Evolutionary conservation across 2,113 vertebrate genomes (phyloP).

Genomic region (Pheucticus melanocephalus): DNA sequence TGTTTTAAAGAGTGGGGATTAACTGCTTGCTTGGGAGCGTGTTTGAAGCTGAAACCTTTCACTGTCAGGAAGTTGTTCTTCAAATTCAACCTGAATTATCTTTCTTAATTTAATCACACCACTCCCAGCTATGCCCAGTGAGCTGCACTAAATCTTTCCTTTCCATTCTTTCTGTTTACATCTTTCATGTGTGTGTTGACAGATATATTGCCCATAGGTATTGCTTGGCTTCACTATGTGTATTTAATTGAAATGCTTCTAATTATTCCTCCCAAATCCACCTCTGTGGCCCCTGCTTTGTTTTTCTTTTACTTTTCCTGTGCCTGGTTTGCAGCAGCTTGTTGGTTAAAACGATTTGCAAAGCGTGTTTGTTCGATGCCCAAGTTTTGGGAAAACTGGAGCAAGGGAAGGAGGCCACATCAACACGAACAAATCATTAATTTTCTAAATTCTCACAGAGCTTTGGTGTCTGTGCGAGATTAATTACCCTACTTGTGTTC

Average conservation of each 20-base stretch:
- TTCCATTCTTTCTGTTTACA: slow-evolving; percentile 43
- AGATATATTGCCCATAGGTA: slow-evolving; percentile 38
- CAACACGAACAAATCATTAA: background rate
- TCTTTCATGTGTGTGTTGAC: slow-evolving; percentile 48
- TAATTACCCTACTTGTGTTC: background rate
- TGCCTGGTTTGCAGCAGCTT: background rate
- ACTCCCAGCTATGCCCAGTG: slow-evolving; percentile 59
- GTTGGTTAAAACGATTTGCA: background rate
- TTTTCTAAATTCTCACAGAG: background rate
- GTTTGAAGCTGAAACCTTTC: slow-evolving; percentile 54
- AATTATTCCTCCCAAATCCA: slow-evolving; percentile 25
- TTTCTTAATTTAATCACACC: slow-evolving; percentile 54
- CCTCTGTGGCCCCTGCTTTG: background rate
- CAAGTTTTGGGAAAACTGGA: background rate
- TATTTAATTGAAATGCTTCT: slow-evolving; percentile 48
- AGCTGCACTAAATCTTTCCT: slow-evolving; percentile 50
- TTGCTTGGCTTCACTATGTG: slow-evolving; percentile 6
- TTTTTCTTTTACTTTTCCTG: background rate
- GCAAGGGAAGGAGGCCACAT: background rate
- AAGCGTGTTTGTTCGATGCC: rapidly evolving
- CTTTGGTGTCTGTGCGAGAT: background rate
- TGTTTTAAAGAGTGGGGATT: slow-evolving; percentile 40
- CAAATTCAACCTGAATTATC: slow-evolving; percentile 48
- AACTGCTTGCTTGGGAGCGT: slow-evolving; percentile 19
- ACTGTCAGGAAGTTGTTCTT: slow-evolving; percentile 50